Conservation (phyloP, 2,113 vertebrate genomes). For the Antechinus stuartii region DNA sequence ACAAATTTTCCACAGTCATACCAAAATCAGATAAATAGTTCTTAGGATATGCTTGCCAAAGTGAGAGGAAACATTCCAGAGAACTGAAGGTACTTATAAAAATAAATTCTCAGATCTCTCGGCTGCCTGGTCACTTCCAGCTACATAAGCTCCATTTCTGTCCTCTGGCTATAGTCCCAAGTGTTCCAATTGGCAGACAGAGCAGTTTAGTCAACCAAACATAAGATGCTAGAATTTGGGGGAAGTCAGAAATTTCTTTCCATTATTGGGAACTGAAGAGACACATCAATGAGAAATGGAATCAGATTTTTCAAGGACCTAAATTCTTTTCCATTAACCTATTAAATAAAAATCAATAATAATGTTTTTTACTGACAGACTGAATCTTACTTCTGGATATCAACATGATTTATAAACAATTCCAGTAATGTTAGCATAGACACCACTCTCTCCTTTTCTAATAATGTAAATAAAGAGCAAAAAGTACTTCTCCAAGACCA, state of each 20-base stretch:
- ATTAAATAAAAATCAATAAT: slow-evolving; percentile 29
- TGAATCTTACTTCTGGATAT: not conserved
- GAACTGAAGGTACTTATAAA: not conserved
- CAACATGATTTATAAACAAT: not conserved
- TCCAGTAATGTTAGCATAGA: not conserved
- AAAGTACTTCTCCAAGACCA: not conserved
- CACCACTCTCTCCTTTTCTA: slow-evolving; percentile 3
- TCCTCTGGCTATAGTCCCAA: slow-evolving; percentile 39
- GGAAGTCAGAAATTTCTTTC: not conserved
- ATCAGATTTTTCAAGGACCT: slow-evolving; percentile 21
- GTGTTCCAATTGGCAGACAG: not conserved
- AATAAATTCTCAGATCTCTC: not conserved
- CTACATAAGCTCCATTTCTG: not conserved
- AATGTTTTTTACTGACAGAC: not conserved
- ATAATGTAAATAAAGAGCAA: not conserved
- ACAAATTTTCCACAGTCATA: not conserved
- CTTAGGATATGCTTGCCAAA: not conserved
- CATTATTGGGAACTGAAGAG: slow-evolving; percentile 18
- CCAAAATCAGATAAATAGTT: not conserved
- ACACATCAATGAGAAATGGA: slow-evolving; percentile 40
- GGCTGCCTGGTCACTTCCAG: slow-evolving; percentile 12
- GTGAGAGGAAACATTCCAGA: not conserved
- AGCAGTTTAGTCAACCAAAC: not conserved
- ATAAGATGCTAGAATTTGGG: not conserved
- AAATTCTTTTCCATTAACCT: slow-evolving; percentile 27